Percentiles rank a stretch among this genome's conserved stretches.
Evolutionary conservation across 2,113 vertebrate genomes (phyloP).

Genomic region (Rhizomys pruinosus): DNA sequence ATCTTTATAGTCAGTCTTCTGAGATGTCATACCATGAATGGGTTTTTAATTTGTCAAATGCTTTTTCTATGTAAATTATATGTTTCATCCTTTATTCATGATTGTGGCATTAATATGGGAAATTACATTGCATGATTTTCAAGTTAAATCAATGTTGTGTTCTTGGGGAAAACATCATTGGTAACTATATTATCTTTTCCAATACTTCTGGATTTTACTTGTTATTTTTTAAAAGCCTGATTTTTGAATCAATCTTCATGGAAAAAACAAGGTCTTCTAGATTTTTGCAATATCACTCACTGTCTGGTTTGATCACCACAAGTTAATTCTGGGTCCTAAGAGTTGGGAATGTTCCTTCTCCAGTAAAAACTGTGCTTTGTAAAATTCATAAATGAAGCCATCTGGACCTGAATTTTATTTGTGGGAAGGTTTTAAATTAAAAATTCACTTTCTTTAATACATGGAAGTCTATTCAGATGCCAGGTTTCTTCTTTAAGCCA

Average conservation of each 20-base stretch:
- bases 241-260: background rate
- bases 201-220: background rate
- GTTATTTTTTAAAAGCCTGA: background rate
- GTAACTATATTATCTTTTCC: background rate
- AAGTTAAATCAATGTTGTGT: background rate
- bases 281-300: background rate
- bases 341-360: conserved; percentile 19
- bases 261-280: background rate
- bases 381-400: conserved; percentile 14
- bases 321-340: background rate
- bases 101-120: background rate
- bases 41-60: background rate
- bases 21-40: background rate
- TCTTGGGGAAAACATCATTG: background rate
- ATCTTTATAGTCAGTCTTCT: background rate
- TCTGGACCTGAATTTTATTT: conserved; percentile 27
- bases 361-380: conserved; percentile 32
- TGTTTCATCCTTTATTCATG: background rate
- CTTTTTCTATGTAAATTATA: background rate
- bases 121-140: background rate
- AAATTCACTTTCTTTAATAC: conserved; percentile 34
- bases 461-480: background rate
- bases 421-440: conserved; percentile 9
- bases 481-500: background rate
- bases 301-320: background rate